These are phyloP conservation scores for Zoanthus solanderi DNA, from an alignment of 92 coral and sea anemone species.

Conservation along the genomic window DNA sequence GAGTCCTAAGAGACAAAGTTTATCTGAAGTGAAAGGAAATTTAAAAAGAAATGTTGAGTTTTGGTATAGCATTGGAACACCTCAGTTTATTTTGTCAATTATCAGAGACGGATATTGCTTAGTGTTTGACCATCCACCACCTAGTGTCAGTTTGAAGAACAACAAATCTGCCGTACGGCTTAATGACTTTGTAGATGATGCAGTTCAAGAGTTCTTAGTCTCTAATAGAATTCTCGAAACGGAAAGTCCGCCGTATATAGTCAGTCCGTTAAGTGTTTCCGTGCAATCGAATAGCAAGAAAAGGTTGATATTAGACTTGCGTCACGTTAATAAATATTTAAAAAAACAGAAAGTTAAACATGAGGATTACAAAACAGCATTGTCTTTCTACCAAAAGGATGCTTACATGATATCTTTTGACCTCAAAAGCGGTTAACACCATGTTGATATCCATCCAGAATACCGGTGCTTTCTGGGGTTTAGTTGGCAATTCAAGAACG, in stretches of 20 bases:
- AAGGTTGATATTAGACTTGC: conserved; percentile 71
- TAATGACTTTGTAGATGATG: conserved; percentile 50
- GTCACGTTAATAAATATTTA: conserved; percentile 60
- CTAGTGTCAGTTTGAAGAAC: conserved; percentile 36
- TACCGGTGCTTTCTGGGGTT: conserved; percentile 27
- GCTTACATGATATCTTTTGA: conserved; percentile 58
- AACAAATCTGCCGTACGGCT: conserved; percentile 58
- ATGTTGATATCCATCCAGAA: conserved; percentile 58
- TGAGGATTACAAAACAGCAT: conserved; percentile 70
- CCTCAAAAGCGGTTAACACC: conserved; percentile 76
- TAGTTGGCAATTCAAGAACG: conserved; percentile 32
- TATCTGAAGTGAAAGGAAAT: conserved; percentile 52
- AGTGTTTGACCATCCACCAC: conserved; percentile 58
- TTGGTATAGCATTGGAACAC: conserved; percentile 37
- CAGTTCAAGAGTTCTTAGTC: conserved; percentile 39
- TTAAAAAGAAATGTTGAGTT: conserved; percentile 28
- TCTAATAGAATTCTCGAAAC: conserved; percentile 47
- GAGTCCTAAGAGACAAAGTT: too few species aligned
- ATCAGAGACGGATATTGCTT: conserved; percentile 61
- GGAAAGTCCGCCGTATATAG: conserved; percentile 33
- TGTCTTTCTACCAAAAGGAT: conserved; percentile 54
- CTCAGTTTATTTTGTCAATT: conserved; percentile 45
- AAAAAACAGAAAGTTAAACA: conserved; percentile 59
- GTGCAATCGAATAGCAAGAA: conserved; percentile 73
- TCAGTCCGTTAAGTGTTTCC: conserved; percentile 73